Evolutionary conservation across 2,113 vertebrate genomes (phyloP).

Genomic region (Pomatostomus ruficeps): DNA sequence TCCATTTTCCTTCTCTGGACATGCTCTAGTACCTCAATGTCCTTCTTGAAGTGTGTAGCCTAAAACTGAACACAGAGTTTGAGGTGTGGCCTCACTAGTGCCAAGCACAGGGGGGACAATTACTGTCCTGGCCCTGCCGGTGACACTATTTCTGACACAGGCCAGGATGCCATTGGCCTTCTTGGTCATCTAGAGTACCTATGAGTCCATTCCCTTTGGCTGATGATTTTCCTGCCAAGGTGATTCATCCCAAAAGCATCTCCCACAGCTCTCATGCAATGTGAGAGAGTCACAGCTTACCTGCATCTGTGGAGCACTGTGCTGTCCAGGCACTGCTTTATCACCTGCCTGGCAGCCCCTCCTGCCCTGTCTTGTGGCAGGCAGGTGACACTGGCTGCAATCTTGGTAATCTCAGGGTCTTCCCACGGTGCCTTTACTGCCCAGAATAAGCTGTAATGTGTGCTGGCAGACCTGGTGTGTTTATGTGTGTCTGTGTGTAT

Average conservation of each 20-base stretch:
- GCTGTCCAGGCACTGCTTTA: neutral
- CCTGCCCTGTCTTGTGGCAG: neutral
- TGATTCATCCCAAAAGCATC: neutral
- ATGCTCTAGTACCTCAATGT: neutral
- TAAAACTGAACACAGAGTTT: neutral
- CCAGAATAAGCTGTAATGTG: neutral
- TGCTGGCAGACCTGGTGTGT: neutral
- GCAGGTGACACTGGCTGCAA: neutral
- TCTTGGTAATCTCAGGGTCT: neutral
- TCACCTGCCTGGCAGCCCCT: neutral
- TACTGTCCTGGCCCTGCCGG: neutral
- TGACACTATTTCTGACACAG: neutral
- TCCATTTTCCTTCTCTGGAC: neutral
- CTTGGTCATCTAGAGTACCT: neutral
- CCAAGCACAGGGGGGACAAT: neutral
- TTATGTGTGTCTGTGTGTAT: accelerated
- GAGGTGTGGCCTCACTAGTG: neutral
- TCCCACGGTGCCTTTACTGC: neutral
- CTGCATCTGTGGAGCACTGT: neutral
- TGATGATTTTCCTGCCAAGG: neutral
- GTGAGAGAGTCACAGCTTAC: neutral
- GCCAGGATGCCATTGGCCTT: neutral
- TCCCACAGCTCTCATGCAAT: accelerated
- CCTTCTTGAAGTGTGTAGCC: neutral
- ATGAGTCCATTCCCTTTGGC: neutral